Conservation (phyloP, 92 coral and sea anemone genomes). For the Porites rus region DNA sequence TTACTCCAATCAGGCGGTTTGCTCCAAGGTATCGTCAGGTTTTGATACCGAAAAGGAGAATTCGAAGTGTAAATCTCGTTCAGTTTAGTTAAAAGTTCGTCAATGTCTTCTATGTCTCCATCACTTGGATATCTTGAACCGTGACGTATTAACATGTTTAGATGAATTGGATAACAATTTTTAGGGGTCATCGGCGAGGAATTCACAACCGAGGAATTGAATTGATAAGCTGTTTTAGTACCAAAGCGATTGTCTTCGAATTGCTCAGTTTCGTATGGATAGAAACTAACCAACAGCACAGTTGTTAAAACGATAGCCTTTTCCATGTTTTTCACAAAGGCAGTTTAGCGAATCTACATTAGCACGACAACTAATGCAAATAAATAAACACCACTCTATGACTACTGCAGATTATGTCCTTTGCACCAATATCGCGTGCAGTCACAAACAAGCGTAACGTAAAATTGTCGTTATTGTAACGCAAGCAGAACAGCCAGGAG, state of each 20-base stretch:
- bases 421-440: too few relatives aligned
- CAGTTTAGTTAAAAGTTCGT: conserved; percentile 55
- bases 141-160: conserved; percentile 89
- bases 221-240: conserved; percentile 85
- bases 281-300: neutral
- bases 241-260: conserved; percentile 50
- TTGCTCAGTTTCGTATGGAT: conserved; percentile 2
- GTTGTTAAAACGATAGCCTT: neutral
- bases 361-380: neutral
- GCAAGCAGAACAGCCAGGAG: too few relatives aligned
- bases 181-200: conserved; percentile 45
- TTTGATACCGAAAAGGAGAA: conserved; percentile 65
- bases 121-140: conserved; percentile 87
- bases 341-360: neutral
- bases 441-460: too few relatives aligned
- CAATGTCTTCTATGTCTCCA: conserved; percentile 43
- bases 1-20: conserved; percentile 54
- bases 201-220: conserved; percentile 26
- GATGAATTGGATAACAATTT: conserved; percentile 72
- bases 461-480: too few relatives aligned
- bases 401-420: too few relatives aligned
- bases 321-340: neutral
- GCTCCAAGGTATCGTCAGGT: conserved; percentile 84
- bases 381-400: neutral
- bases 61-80: conserved; percentile 47